Evolutionary conservation across 1,140 invertebrate genomes (phyloP).

Genomic region (Fopius arisanus): DNA sequence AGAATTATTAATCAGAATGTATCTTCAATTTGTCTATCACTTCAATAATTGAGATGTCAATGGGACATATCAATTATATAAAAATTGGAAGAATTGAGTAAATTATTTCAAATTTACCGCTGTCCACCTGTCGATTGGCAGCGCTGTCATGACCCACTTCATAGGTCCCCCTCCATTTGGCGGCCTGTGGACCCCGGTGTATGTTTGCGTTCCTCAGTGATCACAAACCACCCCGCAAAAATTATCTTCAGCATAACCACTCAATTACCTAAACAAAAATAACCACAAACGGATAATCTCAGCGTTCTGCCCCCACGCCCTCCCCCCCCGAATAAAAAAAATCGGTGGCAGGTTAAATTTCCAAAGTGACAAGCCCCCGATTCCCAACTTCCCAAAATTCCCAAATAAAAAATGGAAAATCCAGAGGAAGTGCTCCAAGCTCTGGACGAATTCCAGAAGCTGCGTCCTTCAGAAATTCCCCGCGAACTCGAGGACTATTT

Average conservation of each 20-base stretch:
- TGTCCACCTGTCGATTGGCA: not conserved
- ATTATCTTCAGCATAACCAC: not conserved
- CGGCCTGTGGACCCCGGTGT: slow-evolving; percentile 1
- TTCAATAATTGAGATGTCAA: too few relatives aligned
- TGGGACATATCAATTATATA: too few relatives aligned
- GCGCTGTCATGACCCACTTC: not conserved
- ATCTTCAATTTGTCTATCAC: too few relatives aligned
- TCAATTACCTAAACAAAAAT: not conserved
- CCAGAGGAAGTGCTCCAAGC: slow-evolving; percentile 84
- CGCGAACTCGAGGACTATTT: slow-evolving; percentile 90
- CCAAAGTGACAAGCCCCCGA: not conserved
- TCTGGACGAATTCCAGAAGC: slow-evolving; percentile 85
- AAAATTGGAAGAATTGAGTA: too few relatives aligned
- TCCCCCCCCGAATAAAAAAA: not conserved
- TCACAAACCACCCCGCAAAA: slow-evolving; percentile 7
- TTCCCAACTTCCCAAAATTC: not conserved
- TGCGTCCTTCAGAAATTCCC: slow-evolving; percentile 85
- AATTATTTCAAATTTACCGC: not conserved
- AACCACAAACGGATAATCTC: not conserved
- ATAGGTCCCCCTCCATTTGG: not conserved
- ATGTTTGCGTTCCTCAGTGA: not conserved
- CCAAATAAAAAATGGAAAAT: slow-evolving; percentile 75
- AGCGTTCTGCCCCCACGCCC: not conserved
- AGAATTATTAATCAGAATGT: not conserved
- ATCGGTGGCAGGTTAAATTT: not conserved